phyloP scores from a whole-genome alignment of 2,797 vertebrate genomes.

The Melopsittacus undulatus region DNA sequence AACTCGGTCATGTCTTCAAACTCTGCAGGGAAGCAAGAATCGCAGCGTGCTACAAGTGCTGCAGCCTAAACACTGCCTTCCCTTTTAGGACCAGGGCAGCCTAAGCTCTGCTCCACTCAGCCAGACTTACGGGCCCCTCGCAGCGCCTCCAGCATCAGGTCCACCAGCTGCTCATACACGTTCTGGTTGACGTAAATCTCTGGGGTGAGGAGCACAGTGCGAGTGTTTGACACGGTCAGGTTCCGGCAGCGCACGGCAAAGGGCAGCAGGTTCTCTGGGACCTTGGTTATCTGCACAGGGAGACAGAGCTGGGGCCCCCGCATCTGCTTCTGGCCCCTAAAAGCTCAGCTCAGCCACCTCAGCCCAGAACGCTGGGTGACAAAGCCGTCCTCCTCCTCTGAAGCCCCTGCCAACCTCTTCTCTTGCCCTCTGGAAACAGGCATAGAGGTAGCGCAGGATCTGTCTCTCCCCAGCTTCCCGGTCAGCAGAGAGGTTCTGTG shows the following conservation, averaged over 20 bases:
- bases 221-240: constrained; percentile 88
- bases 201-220: constrained; percentile 92
- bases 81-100: fast-evolving
- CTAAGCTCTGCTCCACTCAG: fast-evolving
- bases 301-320: not conserved
- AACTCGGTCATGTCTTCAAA: constrained; percentile 91
- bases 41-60: not conserved
- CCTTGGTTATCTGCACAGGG: constrained; percentile 88
- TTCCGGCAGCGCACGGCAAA: constrained; percentile 92
- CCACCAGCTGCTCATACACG: constrained; percentile 91
- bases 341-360: fast-evolving
- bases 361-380: no score
- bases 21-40: constrained; percentile 70
- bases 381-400: fast-evolving
- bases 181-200: constrained; percentile 96
- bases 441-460: constrained; percentile 90
- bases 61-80: not conserved
- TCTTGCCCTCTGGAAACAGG: constrained; percentile 91
- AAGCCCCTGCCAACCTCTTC: constrained; percentile 84
- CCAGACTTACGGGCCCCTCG: constrained; percentile 84
- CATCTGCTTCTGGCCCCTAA: fast-evolving
- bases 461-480: constrained; percentile 93
- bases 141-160: constrained; percentile 89
- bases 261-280: constrained; percentile 93
- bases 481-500: constrained; percentile 92